These are phyloP conservation scores for Achlya flavicornis DNA, from an alignment of 2,888 invertebrate genomes.

Conservation along the genomic window DNA sequence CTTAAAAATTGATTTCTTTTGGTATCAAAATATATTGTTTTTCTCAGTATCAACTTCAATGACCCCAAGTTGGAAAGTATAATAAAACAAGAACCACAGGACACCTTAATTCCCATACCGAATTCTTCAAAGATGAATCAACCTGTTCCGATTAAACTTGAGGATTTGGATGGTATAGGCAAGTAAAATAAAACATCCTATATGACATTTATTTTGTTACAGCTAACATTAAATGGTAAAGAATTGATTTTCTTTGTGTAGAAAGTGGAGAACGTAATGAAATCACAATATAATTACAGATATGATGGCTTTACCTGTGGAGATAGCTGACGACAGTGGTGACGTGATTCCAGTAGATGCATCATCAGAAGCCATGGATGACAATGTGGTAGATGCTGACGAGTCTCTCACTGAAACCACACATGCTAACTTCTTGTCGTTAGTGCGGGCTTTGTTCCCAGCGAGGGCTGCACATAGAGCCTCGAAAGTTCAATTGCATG, in stretches of 20 bases:
- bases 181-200: conserved; percentile 29
- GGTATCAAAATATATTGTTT: conserved; percentile 13
- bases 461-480: conserved; percentile 93
- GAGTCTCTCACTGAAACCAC: conserved; percentile 89
- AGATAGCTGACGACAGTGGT: conserved; percentile 85
- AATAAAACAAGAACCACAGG: conserved; percentile 71
- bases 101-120: conserved; percentile 46
- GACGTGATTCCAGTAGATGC: conserved; percentile 64
- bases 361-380: conserved; percentile 41
- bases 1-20: conserved; percentile 4
- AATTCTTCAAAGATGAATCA: conserved; percentile 56
- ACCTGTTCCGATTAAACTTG: conserved; percentile 75
- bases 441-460: conserved; percentile 94
- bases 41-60: conserved; percentile 54
- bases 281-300: conserved; percentile 69
- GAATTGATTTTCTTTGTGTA: neutral
- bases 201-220: neutral
- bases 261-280: neutral
- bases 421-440: conserved; percentile 93
- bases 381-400: conserved; percentile 53
- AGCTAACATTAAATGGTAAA: neutral
- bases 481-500: conserved; percentile 89
- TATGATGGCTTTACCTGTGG: conserved; percentile 91
- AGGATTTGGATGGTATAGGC: conserved; percentile 81
- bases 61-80: conserved; percentile 60